Percentiles rank a stretch among this genome's conserved stretches.
phyloP scores from a whole-genome alignment of 2,113 vertebrate species.

The Arvicanthis niloticus region DNA sequence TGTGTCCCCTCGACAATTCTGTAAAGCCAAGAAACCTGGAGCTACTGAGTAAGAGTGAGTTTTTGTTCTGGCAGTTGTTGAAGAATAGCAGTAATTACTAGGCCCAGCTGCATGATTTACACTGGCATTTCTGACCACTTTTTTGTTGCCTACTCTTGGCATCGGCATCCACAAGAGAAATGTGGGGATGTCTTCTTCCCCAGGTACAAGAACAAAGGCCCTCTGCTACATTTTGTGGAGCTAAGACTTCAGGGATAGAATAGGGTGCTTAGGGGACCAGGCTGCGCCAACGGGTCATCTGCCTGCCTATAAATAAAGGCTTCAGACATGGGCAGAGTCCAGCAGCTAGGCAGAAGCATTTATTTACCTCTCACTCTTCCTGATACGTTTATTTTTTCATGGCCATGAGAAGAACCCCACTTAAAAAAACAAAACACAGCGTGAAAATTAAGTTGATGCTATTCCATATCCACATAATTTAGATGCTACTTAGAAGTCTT shows the following conservation, averaged over 20 bases:
- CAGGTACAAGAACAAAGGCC: slow-evolving; percentile 77
- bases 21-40: slow-evolving; percentile 84
- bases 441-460: not conserved
- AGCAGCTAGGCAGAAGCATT: accelerated
- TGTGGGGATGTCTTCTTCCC: slow-evolving; percentile 28
- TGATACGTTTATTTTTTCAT: slow-evolving; percentile 62
- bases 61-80: not conserved
- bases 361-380: not conserved
- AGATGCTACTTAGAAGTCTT: slow-evolving; percentile 66
- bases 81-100: not conserved
- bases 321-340: not conserved
- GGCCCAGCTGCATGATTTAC: accelerated
- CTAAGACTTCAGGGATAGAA: not conserved
- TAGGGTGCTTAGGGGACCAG: not conserved
- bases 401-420: slow-evolving; percentile 65
- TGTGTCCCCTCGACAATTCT: slow-evolving; percentile 85
- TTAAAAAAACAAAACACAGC: not conserved
- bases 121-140: not conserved
- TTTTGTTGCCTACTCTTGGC: not conserved
- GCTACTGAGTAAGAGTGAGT: slow-evolving; percentile 17
- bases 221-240: slow-evolving; percentile 20
- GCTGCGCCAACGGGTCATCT: not conserved
- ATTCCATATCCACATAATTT: slow-evolving; percentile 74
- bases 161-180: not conserved
- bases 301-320: not conserved